Conservation (phyloP, 1,140 invertebrate genomes). For the Cardiocondyla obscurior region DNA sequence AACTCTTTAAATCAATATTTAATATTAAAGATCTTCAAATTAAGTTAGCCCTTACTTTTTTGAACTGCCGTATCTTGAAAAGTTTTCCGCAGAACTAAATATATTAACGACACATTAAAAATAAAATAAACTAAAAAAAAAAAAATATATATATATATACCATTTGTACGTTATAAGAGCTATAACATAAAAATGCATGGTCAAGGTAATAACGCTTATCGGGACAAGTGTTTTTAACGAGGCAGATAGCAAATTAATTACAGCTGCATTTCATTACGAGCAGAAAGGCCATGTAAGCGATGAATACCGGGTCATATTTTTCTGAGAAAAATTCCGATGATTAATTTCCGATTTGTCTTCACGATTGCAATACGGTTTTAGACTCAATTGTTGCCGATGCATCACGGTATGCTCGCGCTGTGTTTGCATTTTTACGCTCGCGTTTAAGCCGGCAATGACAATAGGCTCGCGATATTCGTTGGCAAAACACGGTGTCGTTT, state of each 20-base stretch:
- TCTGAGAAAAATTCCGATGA: background rate
- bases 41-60: too few relatives aligned
- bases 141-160: background rate
- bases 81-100: background rate
- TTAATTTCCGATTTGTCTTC: background rate
- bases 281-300: background rate
- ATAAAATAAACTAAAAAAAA: background rate
- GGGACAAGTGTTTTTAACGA: conserved; percentile 13
- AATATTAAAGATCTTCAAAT: too few relatives aligned
- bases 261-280: conserved; percentile 8
- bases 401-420: background rate
- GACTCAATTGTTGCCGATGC: background rate
- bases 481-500: background rate
- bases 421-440: background rate
- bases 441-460: conserved; percentile 7
- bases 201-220: conserved; percentile 37
- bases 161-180: background rate
- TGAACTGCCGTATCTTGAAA: too few relatives aligned
- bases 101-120: background rate
- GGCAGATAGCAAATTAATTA: conserved; percentile 33
- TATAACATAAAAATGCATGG: background rate
- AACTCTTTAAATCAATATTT: background rate
- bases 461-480: background rate
- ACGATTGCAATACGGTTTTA: background rate
- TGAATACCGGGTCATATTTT: background rate